A percentile compares a stretch with the other conserved stretches of the same genome.
phyloP scores from a whole-genome alignment of 2,888 invertebrate genomes.

The Pollenia labialis region DNA sequence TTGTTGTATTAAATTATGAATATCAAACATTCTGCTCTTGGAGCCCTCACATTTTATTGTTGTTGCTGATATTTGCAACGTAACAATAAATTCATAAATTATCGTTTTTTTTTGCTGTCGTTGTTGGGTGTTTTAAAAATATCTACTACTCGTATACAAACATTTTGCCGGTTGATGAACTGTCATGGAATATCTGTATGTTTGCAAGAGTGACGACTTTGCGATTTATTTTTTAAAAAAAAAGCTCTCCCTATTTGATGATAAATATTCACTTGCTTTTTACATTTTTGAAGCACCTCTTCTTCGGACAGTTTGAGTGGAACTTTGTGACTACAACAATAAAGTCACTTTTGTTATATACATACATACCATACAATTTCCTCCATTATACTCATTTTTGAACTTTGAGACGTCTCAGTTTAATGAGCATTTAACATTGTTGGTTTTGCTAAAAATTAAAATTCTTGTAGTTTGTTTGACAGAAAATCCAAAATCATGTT shows the following conservation, averaged over 20 bases:
- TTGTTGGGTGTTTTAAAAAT: slow-evolving; percentile 19
- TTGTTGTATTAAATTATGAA: slow-evolving; percentile 37
- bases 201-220: neutral
- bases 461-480: too few relatives aligned
- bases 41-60: neutral
- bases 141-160: slow-evolving; percentile 2
- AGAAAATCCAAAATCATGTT: too few relatives aligned
- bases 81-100: slow-evolving; percentile 58
- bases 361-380: too few relatives aligned
- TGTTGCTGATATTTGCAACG: slow-evolving; percentile 14
- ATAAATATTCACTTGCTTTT: neutral
- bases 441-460: too few relatives aligned
- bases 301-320: neutral
- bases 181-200: neutral
- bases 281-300: neutral
- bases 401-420: too few relatives aligned
- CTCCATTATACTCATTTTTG: too few relatives aligned
- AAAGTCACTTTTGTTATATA: too few relatives aligned
- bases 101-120: slow-evolving; percentile 9
- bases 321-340: too few relatives aligned
- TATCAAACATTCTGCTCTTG: slow-evolving; percentile 14
- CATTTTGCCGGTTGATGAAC: slow-evolving; percentile 63
- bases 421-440: too few relatives aligned
- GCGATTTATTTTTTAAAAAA: neutral
- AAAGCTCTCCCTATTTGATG: neutral